These are phyloP conservation scores for Cygnus olor DNA, from an alignment of 2,797 vertebrate genomes.

Conservation along the genomic window DNA sequence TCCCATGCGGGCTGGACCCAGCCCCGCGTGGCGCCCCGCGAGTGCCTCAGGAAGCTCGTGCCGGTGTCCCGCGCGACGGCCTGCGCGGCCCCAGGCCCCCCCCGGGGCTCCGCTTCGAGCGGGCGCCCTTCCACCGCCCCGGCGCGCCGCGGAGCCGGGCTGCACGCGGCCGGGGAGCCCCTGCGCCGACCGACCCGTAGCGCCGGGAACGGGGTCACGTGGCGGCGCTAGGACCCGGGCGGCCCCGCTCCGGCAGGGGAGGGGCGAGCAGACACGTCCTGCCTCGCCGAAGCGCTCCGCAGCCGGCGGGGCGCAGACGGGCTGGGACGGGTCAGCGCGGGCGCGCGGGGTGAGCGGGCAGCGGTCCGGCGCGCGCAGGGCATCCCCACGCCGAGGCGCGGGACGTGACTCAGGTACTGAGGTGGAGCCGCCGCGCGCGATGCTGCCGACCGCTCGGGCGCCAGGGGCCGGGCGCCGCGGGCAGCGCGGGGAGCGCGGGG, in stretches of 20 bases:
- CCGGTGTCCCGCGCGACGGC: neutral
- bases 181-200: neutral
- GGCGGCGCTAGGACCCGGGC: neutral
- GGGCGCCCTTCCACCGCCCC: neutral
- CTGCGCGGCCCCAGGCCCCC: neutral
- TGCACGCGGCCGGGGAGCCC: accelerated
- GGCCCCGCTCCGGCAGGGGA: neutral
- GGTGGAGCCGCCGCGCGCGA: neutral
- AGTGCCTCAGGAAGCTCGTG: neutral
- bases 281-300: neutral
- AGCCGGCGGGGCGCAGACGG: neutral
- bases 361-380: neutral
- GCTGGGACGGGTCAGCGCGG: neutral
- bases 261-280: neutral
- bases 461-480: neutral
- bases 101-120: neutral
- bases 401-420: conserved; percentile 56
- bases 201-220: neutral
- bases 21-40: neutral
- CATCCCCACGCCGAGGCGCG: neutral
- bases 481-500: neutral
- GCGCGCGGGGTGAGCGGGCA: neutral
- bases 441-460: neutral
- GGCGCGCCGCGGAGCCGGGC: neutral
- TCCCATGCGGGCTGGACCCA: neutral